A percentile compares a stretch with the other conserved stretches of the same genome.
Conservation (phyloP, 1,140 invertebrate species). For the Zaprionus capensis region DNA sequence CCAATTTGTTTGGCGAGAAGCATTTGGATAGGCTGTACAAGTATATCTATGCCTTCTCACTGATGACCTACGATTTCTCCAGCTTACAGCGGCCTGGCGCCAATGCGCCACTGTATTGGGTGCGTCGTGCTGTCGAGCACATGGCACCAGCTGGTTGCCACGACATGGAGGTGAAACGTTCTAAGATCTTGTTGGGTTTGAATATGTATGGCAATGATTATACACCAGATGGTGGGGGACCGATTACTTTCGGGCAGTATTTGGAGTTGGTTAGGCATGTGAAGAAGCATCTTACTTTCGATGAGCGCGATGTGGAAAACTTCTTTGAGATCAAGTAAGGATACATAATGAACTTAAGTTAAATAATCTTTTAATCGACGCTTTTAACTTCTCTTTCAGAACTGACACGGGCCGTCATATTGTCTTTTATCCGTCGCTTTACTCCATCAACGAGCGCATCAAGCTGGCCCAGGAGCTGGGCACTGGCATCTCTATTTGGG, state of each 20-base stretch:
- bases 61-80: conserved; percentile 98
- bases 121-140: conserved; percentile 90
- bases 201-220: conserved; percentile 98
- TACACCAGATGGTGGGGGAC: conserved; percentile 89
- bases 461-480: conserved; percentile 91
- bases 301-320: conserved; percentile 92
- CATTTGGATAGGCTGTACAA: conserved; percentile 92
- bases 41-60: conserved; percentile 92
- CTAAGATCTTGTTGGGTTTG: conserved; percentile 94
- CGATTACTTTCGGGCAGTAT: conserved; percentile 92
- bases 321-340: conserved; percentile 93
- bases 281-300: conserved; percentile 91
- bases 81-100: conserved; percentile 92
- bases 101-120: conserved; percentile 94
- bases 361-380: not conserved
- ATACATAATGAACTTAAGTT: not conserved
- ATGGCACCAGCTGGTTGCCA: conserved; percentile 87
- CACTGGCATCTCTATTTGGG: conserved; percentile 96
- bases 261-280: conserved; percentile 88
- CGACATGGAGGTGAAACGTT: conserved; percentile 86
- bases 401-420: conserved; percentile 88
- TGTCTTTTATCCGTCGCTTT: conserved; percentile 95
- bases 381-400: conserved; percentile 62
- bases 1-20: conserved; percentile 90
- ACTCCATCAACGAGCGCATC: conserved; percentile 92